Evolutionary conservation across 2,797 vertebrate species (phyloP), one percentile per base, ranked within the genome.

Genomic region (Geotria australis): DNA sequence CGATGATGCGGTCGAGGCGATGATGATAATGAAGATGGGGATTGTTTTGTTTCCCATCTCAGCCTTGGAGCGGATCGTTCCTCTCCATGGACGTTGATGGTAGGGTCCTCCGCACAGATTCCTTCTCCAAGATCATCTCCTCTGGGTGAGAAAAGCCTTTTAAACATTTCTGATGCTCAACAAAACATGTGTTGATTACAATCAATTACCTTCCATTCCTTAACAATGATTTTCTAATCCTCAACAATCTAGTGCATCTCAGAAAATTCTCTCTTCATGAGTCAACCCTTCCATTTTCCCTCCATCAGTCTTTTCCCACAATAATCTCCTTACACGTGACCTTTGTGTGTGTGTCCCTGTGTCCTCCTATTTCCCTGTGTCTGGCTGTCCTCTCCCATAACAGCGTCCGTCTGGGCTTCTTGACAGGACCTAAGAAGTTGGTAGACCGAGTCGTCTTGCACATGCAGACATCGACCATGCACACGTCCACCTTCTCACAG

Each of bases 401-500:
- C n/a, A 96, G 89, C 13, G 65, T 96, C 65, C 77, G 86, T 70
- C 69, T 94, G 7, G 88, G 86, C 12, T 96, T 91, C 61, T 62
- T 95, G 60, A 84, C 85, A 0, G 88, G 85, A 9, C 88, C 88
- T 3, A 88, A 88, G 65, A 74, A 76, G 2, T 73, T 89, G 55
- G 72, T 94, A 1, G 76, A 88, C 60, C 68, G 75, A 66, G 67
- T 93, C 63, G 66, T 85, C 64, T 73, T 94, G 10, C 88, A 98
- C 67, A 78, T 80, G 57, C 80, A 98, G 65, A 72, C 80, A 56
- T 85, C 83, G 5, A 78, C 81, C 1, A 66, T 95, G 75, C 84
- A 95, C 62, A 70, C 83, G 2, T 86, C 81, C 63, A 77, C 79
- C 59, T 85, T 98, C 66, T 76, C 80, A 38, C 89, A 98, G 80